Evolutionary conservation across 2,797 vertebrate genomes (phyloP), one percentile per base, ranked within the genome.

Genomic region (Furcifer pardalis): DNA sequence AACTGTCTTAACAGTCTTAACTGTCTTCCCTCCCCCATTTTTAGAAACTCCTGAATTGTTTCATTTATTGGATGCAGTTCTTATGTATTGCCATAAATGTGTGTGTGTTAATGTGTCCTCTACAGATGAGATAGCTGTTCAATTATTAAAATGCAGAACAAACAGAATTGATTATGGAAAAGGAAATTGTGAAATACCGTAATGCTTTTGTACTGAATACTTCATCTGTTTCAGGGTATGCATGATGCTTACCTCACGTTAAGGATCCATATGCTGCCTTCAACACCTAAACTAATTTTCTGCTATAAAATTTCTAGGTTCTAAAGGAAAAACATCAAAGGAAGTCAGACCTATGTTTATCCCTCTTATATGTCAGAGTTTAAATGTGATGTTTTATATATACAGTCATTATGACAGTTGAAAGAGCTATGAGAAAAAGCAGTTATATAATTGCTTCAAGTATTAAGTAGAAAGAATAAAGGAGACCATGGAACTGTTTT

Each of bases 401-500:
- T 95, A 95, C 92, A 95, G 89, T 95, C 94, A 93, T 96, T 92
- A 89, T 92, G 92, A 94, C 95, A 95, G 94, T 95, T 96, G 94
- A 95, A 96, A 95, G 95, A 93, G 88, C 93, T 91, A 62, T 93
- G 93, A 93, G 95, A 92, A 92, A 95, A 96, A 95, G 92, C 94
- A 95, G 92, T 95, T 96, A 95, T 92, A 91, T 93, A 94, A 94
- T 95, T 96, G 93, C 94, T 94, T 95, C 92, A 93, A 94, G 92
- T 96, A 94, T 91, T 90, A 93, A 94, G 93, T 94, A 91, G 77
- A 86, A 87, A 3, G 2, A 92, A 95, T 90, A 92, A 94, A 96
- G 90, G 91, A 93, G 95, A 93, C 91, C 90, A 84, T 76, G 90
- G 89, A 93, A 91, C 87, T 91, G 88, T 92, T 92, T 94, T 94